Base-by-base conservation (phyloP, 2,888 invertebrate species). In the Archaeoteleia sp. region DNA sequence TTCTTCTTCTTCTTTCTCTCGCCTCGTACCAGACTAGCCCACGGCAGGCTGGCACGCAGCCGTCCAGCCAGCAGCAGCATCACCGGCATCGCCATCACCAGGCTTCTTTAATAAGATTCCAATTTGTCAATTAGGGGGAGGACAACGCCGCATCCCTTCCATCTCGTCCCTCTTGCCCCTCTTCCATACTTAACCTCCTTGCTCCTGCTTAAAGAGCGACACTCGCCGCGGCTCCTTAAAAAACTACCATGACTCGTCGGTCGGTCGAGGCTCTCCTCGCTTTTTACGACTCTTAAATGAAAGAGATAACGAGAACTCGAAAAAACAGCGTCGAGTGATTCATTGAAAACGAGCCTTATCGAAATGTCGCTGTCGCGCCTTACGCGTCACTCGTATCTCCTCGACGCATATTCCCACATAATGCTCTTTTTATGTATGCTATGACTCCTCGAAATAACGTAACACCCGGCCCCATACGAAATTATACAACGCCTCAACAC, bases 71-170 rank as follows among this genome's bases (percentile, higher is more conserved):
- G 5, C 43, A 25, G 49, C 54, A 51, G 86, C 87, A 74, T 73
- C 75, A 71, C 66, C 88, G 87, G 76, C 46, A 32, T 20, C 87
- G 87, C 86, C 87, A 74, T 73, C 75, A 71, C 66, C 88, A 87
- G 76, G 78, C 78, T 81, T 81, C 83, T 70, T 70, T 89, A 89
- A 89, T 89, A 88, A 89, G 89, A 89, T 88, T 89, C 89, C 89
- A 89, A 89, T 89, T 89, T 89, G 89, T 89, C 89, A 89, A 89
- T 89, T 89, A 89, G 87, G 87, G 88, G 87, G 87, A 81, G 80
- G 80, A 79, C 76, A 79, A 80, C 77, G 75, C 69, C 75, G 73
- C 74, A 73, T 74, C 73, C 71, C 67, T 73, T 70, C 77, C 73
- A 75, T 71, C 70, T 73, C 74, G 73, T 49, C 72, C 37, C 61